Conservation (phyloP, 2,888 invertebrate genomes). For the Gymnoscelis rufifasciata region DNA sequence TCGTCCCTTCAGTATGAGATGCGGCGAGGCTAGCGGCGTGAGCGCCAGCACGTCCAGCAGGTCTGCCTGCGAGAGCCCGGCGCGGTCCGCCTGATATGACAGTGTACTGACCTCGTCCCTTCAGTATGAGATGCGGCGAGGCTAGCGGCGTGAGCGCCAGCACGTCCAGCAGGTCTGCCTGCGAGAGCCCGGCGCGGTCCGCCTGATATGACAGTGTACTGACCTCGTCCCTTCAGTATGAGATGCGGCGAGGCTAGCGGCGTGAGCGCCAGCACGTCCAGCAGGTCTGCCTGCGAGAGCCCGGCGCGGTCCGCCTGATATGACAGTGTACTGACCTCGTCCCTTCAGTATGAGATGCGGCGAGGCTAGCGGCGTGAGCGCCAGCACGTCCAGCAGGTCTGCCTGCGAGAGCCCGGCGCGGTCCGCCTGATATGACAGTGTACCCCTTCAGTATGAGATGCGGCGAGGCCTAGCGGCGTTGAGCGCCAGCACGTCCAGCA, state of each 20-base stretch:
- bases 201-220: constrained; percentile 91
- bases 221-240: constrained; percentile 80
- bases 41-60: constrained; percentile 95
- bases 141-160: constrained; percentile 94
- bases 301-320: constrained; percentile 62
- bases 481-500: constrained; percentile 91
- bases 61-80: constrained; percentile 81
- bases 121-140: constrained; percentile 89
- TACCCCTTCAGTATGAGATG: constrained; percentile 91
- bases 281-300: too few relatives aligned
- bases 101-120: constrained; percentile 80
- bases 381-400: too few relatives aligned
- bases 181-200: constrained; percentile 92
- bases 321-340: constrained; percentile 53
- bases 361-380: constrained; percentile 90
- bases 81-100: constrained; percentile 57
- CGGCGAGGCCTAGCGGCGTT: too few relatives aligned
- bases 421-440: too few relatives aligned
- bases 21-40: constrained; percentile 83
- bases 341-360: constrained; percentile 92
- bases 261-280: too few relatives aligned
- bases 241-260: constrained; percentile 81
- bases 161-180: constrained; percentile 93
- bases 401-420: too few relatives aligned
- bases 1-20: constrained; percentile 82